Percentiles rank a stretch among this genome's conserved stretches.
Conservation (phyloP, 2,888 invertebrate species). For the Clepsis dumicolana region DNA sequence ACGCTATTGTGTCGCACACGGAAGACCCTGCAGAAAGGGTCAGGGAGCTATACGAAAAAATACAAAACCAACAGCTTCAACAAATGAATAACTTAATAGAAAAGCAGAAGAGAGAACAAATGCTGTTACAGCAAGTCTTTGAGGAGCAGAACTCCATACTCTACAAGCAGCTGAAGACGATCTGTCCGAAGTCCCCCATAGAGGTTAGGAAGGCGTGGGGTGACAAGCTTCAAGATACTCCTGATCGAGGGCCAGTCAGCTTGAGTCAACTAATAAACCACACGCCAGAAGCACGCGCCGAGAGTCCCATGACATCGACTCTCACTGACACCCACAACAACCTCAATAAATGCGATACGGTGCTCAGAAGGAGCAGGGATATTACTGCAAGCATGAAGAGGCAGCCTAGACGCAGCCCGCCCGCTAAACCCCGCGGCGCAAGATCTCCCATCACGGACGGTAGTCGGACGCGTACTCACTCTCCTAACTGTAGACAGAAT, state of each 20-base stretch:
- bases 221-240: conserved; percentile 56
- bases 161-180: conserved; percentile 78
- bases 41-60: conserved; percentile 77
- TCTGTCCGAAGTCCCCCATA: conserved; percentile 71
- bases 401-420: conserved; percentile 21
- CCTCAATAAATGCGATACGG: conserved; percentile 68
- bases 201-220: conserved; percentile 75
- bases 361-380: conserved; percentile 72
- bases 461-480: conserved; percentile 61
- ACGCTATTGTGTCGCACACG: conserved; percentile 55
- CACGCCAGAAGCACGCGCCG: conserved; percentile 55
- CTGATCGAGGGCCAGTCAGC: conserved; percentile 73
- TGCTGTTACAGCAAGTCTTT: conserved; percentile 87
- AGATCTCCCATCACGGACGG: conserved; percentile 53
- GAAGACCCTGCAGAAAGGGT: conserved; percentile 74
- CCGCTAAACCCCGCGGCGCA: conserved; percentile 33
- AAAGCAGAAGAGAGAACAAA: conserved; percentile 88
- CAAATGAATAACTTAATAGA: conserved; percentile 88
- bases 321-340: conserved; percentile 71
- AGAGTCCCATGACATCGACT: conserved; percentile 62
- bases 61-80: conserved; percentile 88
- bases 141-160: conserved; percentile 88
- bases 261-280: conserved; percentile 75
- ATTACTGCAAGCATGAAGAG: conserved; percentile 70
- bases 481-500: conserved; percentile 57